Percentiles rank a stretch among this genome's conserved stretches.
Evolutionary conservation across 1,140 invertebrate species (phyloP).

Genomic region (Bombus pyrosoma): DNA sequence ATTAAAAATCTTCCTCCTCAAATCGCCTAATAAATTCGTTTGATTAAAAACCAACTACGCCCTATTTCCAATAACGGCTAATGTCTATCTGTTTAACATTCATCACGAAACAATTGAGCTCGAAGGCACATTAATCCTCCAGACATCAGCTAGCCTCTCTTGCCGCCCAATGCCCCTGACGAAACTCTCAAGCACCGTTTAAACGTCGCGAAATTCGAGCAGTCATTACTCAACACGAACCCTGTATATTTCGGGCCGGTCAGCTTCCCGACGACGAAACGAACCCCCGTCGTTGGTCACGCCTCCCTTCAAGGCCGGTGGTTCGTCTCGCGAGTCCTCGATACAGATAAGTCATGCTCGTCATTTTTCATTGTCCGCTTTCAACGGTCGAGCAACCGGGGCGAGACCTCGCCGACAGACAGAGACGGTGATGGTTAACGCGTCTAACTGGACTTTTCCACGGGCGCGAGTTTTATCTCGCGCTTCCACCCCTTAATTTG

Average conservation of each 20-base stretch:
- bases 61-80: not conserved
- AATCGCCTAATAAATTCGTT: too few relatives aligned
- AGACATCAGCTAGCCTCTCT: not conserved
- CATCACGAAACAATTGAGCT: not conserved
- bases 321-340: slow-evolving; percentile 50
- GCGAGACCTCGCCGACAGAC: not conserved
- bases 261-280: slow-evolving; percentile 24
- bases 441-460: slow-evolving; percentile 75
- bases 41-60: not conserved
- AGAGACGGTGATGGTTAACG: not conserved
- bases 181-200: not conserved
- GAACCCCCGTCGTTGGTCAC: slow-evolving; percentile 53
- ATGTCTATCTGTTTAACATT: not conserved
- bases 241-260: slow-evolving; percentile 26
- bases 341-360: slow-evolving; percentile 70
- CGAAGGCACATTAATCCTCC: slow-evolving; percentile 10
- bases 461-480: slow-evolving; percentile 79
- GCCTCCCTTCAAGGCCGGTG: slow-evolving; percentile 60
- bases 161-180: not conserved
- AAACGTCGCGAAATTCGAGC: slow-evolving; percentile 36
- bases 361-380: slow-evolving; percentile 65
- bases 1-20: too few relatives aligned
- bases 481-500: slow-evolving; percentile 82
- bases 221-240: slow-evolving; percentile 34
- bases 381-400: slow-evolving; percentile 53